Conservation (phyloP, 2,888 invertebrate genomes). For the Eugnorisma glareosa region DNA sequence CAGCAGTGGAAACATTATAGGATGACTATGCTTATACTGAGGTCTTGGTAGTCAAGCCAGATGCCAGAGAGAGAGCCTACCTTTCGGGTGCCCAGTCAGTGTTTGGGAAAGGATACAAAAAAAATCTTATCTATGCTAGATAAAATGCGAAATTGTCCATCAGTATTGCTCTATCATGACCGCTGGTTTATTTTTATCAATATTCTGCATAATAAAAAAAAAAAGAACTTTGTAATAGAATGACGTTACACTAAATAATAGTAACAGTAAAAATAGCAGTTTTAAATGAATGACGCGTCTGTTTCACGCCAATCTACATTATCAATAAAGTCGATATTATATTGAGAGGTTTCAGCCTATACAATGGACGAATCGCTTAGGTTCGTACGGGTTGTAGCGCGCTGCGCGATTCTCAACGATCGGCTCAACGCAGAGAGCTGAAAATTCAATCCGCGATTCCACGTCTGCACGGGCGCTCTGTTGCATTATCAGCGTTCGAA, state of each 20-base stretch:
- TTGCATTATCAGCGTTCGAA: not conserved
- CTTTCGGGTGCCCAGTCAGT: not conserved
- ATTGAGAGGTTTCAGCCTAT: not conserved
- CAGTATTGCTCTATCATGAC: not conserved
- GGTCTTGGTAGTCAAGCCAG: no score
- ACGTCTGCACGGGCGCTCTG: not conserved
- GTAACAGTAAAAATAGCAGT: no score
- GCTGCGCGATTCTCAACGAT: not conserved
- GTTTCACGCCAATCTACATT: conserved; percentile 7
- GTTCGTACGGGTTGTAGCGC: no score
- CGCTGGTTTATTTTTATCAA: not conserved
- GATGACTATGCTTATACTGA: no score
- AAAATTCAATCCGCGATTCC: not conserved
- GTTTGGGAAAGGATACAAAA: not conserved
- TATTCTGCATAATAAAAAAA: not conserved
- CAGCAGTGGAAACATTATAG: no score
- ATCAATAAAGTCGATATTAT: not conserved
- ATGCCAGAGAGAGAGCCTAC: no score
- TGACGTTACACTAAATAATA: conserved; percentile 44
- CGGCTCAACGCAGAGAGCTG: not conserved
- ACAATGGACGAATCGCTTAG: not conserved
- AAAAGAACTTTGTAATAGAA: not conserved
- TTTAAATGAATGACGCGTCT: conserved; percentile 24
- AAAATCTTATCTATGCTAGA: not conserved
- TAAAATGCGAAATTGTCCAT: not conserved